Conservation (phyloP, 2,888 invertebrate species). For the Harpagoxenus sublaevis region DNA sequence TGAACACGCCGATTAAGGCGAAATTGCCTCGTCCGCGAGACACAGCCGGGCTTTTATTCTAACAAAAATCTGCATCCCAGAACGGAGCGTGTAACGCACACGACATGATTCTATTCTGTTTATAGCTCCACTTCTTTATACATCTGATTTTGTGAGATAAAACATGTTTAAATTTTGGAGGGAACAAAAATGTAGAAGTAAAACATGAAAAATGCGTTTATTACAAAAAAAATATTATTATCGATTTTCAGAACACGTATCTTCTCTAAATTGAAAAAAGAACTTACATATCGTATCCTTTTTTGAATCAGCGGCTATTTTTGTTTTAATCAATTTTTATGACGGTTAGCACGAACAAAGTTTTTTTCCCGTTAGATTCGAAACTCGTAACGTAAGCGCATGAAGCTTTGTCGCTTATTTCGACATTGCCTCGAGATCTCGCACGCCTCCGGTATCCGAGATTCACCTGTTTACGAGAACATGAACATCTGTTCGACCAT, state of each 20-base stretch:
- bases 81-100: background rate
- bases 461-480: constrained; percentile 45
- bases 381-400: background rate
- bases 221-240: background rate
- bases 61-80: constrained; percentile 36
- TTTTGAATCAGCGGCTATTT: background rate
- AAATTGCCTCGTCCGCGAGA: constrained; percentile 55
- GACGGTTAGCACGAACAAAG: background rate
- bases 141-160: background rate
- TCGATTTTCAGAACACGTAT: background rate
- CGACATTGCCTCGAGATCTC: constrained; percentile 11
- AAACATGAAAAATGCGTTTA: background rate
- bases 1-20: constrained; percentile 62
- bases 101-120: background rate
- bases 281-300: background rate
- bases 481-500: constrained; percentile 54
- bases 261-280: background rate
- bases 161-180: background rate
- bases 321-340: background rate
- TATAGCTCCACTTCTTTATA: background rate
- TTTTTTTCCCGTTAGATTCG: background rate
- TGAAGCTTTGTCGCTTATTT: background rate
- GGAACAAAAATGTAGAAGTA: background rate
- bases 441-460: background rate
- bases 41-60: constrained; percentile 33